phyloP scores from a whole-genome alignment of 2,113 vertebrate genomes.

The Cebus imitator region DNA sequence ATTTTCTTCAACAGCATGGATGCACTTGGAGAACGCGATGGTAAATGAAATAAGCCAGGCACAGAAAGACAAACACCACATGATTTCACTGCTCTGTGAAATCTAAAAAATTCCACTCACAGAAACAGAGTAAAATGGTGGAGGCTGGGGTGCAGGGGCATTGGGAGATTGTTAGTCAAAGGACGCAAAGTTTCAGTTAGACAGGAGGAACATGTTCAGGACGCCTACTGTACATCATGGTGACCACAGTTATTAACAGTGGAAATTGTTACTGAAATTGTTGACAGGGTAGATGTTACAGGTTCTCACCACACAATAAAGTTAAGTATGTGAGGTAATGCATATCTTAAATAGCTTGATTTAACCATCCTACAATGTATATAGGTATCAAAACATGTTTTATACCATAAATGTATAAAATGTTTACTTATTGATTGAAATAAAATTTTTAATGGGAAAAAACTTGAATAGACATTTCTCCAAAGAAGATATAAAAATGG shows the following conservation, averaged over 20 bases:
- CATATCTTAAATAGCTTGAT: not conserved
- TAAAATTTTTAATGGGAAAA: not conserved
- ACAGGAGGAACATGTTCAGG: not conserved
- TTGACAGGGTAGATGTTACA: not conserved
- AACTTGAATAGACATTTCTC: not conserved
- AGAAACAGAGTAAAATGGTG: not conserved
- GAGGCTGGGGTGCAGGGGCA: not conserved
- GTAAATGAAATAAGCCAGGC: not conserved
- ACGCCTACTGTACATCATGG: not conserved
- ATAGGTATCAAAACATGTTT: not conserved
- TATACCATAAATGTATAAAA: not conserved
- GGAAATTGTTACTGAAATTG: not conserved
- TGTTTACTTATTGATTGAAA: not conserved
- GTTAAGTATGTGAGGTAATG: not conserved
- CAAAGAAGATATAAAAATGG: not conserved
- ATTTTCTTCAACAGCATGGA: not conserved
- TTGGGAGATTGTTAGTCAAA: not conserved
- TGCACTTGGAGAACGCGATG: not conserved
- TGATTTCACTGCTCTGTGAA: not conserved
- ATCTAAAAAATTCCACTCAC: not conserved
- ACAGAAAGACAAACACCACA: not conserved
- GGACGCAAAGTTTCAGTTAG: not conserved
- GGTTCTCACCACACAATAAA: not conserved
- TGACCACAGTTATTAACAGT: not conserved
- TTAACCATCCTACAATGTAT: not conserved